Evolutionary conservation across 2,113 vertebrate species (phyloP), one percentile per base, ranked within the genome.

Genomic region (Lynx canadensis): DNA sequence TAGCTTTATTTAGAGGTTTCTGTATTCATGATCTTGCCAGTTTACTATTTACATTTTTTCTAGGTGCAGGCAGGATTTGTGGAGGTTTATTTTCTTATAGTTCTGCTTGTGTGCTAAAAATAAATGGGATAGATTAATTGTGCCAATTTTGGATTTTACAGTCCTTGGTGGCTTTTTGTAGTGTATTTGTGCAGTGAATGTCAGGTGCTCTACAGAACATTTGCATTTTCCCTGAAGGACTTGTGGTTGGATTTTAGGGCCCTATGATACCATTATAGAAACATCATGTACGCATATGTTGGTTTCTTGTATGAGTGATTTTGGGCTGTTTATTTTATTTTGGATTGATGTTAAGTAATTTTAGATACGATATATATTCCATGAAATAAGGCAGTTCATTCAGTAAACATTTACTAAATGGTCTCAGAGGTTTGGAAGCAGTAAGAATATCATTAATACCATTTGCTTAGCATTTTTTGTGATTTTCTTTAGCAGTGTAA

Each of bases 401-500:
- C 33, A 90, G 5, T 73, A 57, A 36, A 55, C 8, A 41, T 74
- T 88, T 87, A 95, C 66, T 84, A 36, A 95, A 84, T 91, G 38
- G 29, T 86, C 33, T 95, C 69, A 74, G 79, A 89, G 55, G 7
- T 45, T 92, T 96, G 73, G 69, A 80, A 92, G 45, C 88, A 90
- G 45, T 41, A 95, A 90, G 80, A 74, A 8, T 93, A 78, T 65
- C 94, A 36, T 71, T 92, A 38, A 78, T 84, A 60, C 63, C 13
- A 31, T 80, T 74, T 92, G 38, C 68, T 90, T 60, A 38, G 38
- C 12, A 5, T 16, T 52, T 94, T 94, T 80, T 38, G n/a, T 45
- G n/a, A 94, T 95, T 91, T 97, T 33, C 57, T 97, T 95, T 69
- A 76, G 90, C 84, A 78, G n/a, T 82, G 45, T 45, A 38, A 89